Conservation (phyloP, 2,797 vertebrate species). For the Sparus aurata region DNA sequence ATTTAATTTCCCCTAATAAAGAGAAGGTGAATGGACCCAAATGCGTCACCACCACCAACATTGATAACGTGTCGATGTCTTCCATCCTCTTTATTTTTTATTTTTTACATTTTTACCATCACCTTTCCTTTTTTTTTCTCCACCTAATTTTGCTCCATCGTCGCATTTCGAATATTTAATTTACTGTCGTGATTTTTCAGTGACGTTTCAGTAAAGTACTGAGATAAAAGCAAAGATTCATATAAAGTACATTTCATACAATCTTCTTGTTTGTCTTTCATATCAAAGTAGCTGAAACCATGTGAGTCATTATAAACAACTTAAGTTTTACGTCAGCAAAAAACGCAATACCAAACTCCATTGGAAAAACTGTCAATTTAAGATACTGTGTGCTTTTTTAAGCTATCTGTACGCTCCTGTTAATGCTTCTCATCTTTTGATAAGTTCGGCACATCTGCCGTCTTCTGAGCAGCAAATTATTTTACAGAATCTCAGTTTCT, state of each 20-base stretch:
- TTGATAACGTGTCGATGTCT: constrained; percentile 33
- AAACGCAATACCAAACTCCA: too few species aligned
- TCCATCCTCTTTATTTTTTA: constrained; percentile 49
- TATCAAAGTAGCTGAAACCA: neutral
- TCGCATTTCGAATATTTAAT: constrained; percentile 12
- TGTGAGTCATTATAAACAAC: too few species aligned
- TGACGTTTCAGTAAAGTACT: constrained; percentile 24
- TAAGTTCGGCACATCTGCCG: too few species aligned
- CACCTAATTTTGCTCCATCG: constrained; percentile 46
- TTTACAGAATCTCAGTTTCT: too few species aligned
- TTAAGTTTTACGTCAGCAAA: too few species aligned
- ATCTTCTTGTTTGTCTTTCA: neutral
- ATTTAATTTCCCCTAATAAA: constrained; percentile 73
- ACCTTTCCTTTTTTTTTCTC: constrained; percentile 24
- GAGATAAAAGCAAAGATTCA: neutral
- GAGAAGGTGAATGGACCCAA: constrained; percentile 83
- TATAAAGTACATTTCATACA: neutral
- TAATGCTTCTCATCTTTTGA: too few species aligned
- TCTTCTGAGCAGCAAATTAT: too few species aligned
- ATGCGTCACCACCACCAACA: constrained; percentile 38
- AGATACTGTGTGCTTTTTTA: too few species aligned
- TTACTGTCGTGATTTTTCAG: constrained; percentile 28
- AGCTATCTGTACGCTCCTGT: too few species aligned
- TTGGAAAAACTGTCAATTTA: too few species aligned
- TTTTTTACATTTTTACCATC: constrained; percentile 42